Percentiles rank a stretch among this genome's conserved stretches.
These are phyloP conservation scores for Mactromeris polynyma DNA, from an alignment of 2,888 invertebrate genomes.

Conservation along the genomic window DNA sequence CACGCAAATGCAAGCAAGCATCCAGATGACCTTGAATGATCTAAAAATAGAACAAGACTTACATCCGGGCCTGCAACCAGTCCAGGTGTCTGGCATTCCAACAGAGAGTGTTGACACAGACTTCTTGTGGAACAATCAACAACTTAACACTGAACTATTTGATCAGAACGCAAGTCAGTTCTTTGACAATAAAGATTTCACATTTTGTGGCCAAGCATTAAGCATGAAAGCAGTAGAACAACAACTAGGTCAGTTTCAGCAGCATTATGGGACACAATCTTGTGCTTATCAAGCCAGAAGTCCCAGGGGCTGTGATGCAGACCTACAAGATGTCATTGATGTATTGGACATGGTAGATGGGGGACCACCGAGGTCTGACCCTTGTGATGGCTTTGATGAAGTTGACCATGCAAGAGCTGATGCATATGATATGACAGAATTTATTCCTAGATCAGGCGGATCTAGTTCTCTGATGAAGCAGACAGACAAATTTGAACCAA, in stretches of 20 bases:
- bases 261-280: conserved; percentile 16
- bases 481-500: conserved; percentile 31
- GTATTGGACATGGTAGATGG: conserved; percentile 37
- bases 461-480: not conserved
- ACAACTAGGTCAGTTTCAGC: not conserved
- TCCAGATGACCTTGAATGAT: conserved; percentile 41
- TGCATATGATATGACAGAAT: conserved; percentile 21
- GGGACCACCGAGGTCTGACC: conserved; percentile 27
- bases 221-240: conserved; percentile 2
- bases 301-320: conserved; percentile 11
- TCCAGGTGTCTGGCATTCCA: conserved; percentile 22
- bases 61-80: conserved; percentile 27
- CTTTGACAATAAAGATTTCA: not conserved
- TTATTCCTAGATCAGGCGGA: conserved; percentile 5
- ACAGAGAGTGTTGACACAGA: conserved; percentile 39
- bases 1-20: conserved; percentile 28
- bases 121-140: conserved; percentile 26
- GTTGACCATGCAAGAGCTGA: conserved; percentile 25
- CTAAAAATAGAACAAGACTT: conserved; percentile 33
- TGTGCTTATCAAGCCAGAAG: conserved; percentile 12
- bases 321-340: conserved; percentile 45
- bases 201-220: not conserved
- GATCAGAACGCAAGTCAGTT: conserved; percentile 20
- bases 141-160: conserved; percentile 18
- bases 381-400: conserved; percentile 51